A percentile compares a stretch with the other conserved stretches of the same genome.
Conservation (phyloP, 2,888 invertebrate genomes). For the Ganaspis brasiliensis region DNA sequence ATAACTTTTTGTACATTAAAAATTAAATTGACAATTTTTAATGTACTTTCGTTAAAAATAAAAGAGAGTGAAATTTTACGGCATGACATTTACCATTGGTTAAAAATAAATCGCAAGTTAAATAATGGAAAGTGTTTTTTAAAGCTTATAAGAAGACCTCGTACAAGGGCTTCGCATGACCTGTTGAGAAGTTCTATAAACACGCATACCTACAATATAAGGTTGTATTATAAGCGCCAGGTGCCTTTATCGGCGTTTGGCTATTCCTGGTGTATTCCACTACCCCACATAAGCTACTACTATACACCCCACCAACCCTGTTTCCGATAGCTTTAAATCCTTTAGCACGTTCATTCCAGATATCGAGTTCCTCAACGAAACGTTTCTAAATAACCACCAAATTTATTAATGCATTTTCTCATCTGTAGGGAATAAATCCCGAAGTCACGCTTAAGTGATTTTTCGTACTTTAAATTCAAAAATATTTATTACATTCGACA, state of each 20-base stretch:
- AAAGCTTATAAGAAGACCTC: constrained; percentile 18
- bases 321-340: constrained; percentile 51
- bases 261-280: constrained; percentile 70
- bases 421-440: background rate
- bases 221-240: constrained; percentile 68
- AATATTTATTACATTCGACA: too few relatives aligned
- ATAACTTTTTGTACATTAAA: too few relatives aligned
- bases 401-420: constrained; percentile 45
- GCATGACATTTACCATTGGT: too few relatives aligned
- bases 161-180: constrained; percentile 11
- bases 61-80: too few relatives aligned
- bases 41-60: too few relatives aligned
- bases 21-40: too few relatives aligned
- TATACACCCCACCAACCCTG: constrained; percentile 52
- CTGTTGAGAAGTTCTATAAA: constrained; percentile 41
- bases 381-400: constrained; percentile 55
- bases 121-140: background rate
- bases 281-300: constrained; percentile 68
- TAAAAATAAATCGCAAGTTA: background rate
- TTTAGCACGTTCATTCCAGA: constrained; percentile 9
- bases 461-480: too few relatives aligned
- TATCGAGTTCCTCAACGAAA: constrained; percentile 31
- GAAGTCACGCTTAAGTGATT: too few relatives aligned
- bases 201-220: constrained; percentile 34
- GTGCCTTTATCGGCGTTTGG: constrained; percentile 71